phyloP scores from a whole-genome alignment of 2,113 vertebrate genomes.

The Grantiella picta region DNA sequence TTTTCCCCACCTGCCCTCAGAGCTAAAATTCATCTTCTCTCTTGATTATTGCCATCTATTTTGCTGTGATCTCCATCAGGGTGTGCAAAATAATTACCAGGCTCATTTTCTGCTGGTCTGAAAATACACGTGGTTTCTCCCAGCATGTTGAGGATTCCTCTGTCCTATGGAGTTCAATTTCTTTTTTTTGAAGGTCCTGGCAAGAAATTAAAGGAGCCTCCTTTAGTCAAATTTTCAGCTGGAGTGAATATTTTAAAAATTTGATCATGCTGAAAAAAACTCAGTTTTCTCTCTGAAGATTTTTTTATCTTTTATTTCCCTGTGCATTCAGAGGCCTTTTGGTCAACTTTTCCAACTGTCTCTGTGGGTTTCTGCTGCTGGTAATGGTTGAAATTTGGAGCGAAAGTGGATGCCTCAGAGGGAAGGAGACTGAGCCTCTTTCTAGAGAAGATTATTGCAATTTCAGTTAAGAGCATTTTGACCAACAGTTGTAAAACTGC shows the following conservation, averaged over 20 bases:
- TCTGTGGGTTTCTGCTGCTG: neutral
- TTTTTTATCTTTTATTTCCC: neutral
- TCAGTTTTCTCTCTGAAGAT: neutral
- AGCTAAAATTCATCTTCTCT: neutral
- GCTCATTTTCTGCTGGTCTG: neutral
- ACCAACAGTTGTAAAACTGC: neutral
- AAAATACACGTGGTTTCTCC: neutral
- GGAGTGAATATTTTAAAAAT: neutral
- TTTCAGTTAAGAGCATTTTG: neutral
- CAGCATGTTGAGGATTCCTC: neutral
- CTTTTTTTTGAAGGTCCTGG: neutral
- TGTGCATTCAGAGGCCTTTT: neutral
- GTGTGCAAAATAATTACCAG: neutral
- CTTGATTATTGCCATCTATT: neutral
- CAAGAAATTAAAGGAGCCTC: neutral
- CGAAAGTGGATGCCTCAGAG: accelerated
- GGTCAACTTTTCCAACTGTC: neutral
- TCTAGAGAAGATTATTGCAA: neutral
- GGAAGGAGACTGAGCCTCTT: neutral
- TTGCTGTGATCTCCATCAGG: neutral
- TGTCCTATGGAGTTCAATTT: neutral
- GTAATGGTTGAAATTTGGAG: neutral
- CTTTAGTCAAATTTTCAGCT: neutral
- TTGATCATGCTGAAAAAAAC: neutral
- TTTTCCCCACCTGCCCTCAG: neutral